Evolutionary conservation across 2,888 invertebrate genomes (phyloP).

Genomic region (Drosophila putrida): DNA sequence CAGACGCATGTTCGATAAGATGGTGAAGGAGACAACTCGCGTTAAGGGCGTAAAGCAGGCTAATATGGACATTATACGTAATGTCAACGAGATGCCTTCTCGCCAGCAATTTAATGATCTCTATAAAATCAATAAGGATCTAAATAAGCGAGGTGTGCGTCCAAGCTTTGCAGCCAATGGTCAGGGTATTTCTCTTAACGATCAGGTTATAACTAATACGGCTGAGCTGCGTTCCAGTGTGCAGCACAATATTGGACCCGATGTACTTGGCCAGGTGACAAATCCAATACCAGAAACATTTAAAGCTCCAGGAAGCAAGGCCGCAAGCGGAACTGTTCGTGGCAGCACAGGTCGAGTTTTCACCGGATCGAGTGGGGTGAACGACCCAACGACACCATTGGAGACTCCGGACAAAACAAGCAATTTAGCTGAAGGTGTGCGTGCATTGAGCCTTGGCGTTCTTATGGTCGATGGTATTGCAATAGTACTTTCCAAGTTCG

Average conservation of each 20-base stretch:
- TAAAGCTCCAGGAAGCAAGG: not conserved
- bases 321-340: not conserved
- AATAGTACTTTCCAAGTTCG: conserved; percentile 35
- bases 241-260: conserved; percentile 77
- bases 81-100: conserved; percentile 80
- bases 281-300: conserved; percentile 67
- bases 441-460: conserved; percentile 29
- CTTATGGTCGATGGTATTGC: conserved; percentile 35
- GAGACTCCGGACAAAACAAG: conserved; percentile 18
- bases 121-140: conserved; percentile 74
- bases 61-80: conserved; percentile 81
- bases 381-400: conserved; percentile 6
- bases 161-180: conserved; percentile 74
- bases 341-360: not conserved
- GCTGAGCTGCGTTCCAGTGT: conserved; percentile 74
- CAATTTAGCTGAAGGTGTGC: conserved; percentile 36
- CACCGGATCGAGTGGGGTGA: conserved; percentile 13
- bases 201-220: conserved; percentile 71
- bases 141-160: conserved; percentile 72
- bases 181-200: conserved; percentile 74
- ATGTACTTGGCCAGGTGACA: conserved; percentile 70
- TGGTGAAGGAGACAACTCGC: conserved; percentile 79
- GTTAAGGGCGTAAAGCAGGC: conserved; percentile 67
- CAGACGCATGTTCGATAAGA: conserved; percentile 81
- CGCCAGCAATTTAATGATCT: conserved; percentile 83